A percentile compares a stretch with the other conserved stretches of the same genome.
These are phyloP conservation scores for Ciconia stormi DNA, from an alignment of 2,113 vertebrate genomes.

Conservation along the genomic window DNA sequence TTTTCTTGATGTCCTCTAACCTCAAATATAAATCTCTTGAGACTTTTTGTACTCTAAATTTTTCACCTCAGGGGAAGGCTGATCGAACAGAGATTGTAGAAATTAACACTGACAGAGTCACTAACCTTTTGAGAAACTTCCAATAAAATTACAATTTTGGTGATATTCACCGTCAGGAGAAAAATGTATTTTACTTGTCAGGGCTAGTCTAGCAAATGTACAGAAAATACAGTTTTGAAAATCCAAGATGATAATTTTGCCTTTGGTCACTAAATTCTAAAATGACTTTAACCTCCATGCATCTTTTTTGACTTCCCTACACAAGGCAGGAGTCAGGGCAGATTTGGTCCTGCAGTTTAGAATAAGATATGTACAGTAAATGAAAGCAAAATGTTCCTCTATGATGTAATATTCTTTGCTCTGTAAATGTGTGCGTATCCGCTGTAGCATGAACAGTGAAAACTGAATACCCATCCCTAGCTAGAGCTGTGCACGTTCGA, in stretches of 20 bases:
- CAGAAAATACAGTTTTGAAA: slow-evolving; percentile 5
- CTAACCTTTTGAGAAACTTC: slow-evolving; percentile 20
- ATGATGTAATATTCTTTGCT: background rate
- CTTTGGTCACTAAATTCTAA: slow-evolving; percentile 33
- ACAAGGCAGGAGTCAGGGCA: slow-evolving; percentile 1
- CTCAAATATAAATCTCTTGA: background rate
- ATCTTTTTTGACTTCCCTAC: slow-evolving; percentile 16
- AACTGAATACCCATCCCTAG: background rate
- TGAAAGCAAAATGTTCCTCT: slow-evolving; percentile 11
- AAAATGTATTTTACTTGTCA: background rate
- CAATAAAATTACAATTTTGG: background rate
- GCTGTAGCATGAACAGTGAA: background rate
- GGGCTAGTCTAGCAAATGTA: background rate
- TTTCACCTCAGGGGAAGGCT: background rate
- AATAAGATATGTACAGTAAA: background rate
- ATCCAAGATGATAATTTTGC: slow-evolving; percentile 33
- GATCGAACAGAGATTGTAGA: background rate
- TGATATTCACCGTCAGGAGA: background rate
- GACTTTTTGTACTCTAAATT: background rate
- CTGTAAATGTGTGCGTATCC: background rate
- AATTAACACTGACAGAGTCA: background rate
- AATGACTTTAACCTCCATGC: background rate
- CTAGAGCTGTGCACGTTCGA: background rate
- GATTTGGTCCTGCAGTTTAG: background rate
- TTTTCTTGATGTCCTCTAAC: background rate